Evolutionary conservation across 2,797 vertebrate genomes (phyloP).

Genomic region (Antennarius maculatus): DNA sequence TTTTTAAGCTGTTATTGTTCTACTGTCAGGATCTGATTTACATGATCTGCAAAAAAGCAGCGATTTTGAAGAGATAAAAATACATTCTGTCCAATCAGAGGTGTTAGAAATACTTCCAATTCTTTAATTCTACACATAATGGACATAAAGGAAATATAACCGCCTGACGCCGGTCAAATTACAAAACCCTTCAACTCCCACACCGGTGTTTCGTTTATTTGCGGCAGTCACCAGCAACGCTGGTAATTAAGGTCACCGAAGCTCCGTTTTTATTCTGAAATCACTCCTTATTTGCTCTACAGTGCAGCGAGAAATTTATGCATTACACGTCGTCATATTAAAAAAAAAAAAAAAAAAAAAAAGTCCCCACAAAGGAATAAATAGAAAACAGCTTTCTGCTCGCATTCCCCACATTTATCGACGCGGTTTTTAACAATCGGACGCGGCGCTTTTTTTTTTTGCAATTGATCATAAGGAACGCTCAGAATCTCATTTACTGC

Average conservation of each 20-base stretch:
- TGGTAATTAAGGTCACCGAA: slow-evolving; percentile 4
- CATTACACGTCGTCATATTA: too few relatives aligned
- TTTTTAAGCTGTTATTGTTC: neutral
- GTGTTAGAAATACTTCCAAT: neutral
- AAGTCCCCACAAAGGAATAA: neutral
- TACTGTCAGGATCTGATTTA: neutral
- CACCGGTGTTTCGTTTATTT: neutral
- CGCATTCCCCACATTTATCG: neutral
- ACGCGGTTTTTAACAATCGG: too few relatives aligned
- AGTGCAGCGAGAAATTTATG: too few relatives aligned
- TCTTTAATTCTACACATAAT: too few relatives aligned
- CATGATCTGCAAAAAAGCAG: neutral
- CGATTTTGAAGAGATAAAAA: neutral
- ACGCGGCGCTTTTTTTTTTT: too few relatives aligned
- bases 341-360: neutral
- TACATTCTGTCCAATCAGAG: neutral
- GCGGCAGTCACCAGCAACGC: too few relatives aligned
- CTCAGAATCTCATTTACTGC: too few relatives aligned
- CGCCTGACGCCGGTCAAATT: neutral
- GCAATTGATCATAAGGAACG: too few relatives aligned
- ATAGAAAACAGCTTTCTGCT: neutral
- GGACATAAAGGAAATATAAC: too few relatives aligned
- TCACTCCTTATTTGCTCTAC: neutral
- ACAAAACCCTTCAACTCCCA: neutral
- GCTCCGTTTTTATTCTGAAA: neutral